Evolutionary conservation across 2,797 vertebrate species (phyloP).

Genomic region (Spatula clypeata): DNA sequence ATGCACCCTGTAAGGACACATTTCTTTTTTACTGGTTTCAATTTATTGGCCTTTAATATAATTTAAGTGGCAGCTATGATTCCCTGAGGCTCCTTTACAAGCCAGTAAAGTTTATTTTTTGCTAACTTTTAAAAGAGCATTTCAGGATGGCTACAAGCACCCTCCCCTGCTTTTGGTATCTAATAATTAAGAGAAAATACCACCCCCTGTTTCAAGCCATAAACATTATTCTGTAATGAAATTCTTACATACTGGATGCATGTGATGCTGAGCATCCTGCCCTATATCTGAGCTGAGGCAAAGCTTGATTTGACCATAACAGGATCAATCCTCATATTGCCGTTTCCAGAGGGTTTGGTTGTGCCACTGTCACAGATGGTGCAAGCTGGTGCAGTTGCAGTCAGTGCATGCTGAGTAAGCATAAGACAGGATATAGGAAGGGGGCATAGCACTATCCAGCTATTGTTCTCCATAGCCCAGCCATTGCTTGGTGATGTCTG

Average conservation of each 20-base stretch:
- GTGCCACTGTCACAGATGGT: background rate
- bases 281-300: background rate
- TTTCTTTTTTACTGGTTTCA: slow-evolving; percentile 74
- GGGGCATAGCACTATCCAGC: rapidly evolving
- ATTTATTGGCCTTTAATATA: slow-evolving; percentile 73
- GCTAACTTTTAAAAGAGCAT: slow-evolving; percentile 17
- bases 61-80: slow-evolving; percentile 70
- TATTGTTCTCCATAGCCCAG: background rate
- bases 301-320: background rate
- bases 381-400: background rate
- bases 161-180: background rate
- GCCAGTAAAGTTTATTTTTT: slow-evolving; percentile 56
- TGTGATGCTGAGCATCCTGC: background rate
- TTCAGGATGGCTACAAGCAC: background rate
- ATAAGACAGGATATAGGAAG: rapidly evolving
- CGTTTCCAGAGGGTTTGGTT: background rate
- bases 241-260: background rate
- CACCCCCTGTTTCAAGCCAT: background rate
- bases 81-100: slow-evolving; percentile 55
- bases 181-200: background rate
- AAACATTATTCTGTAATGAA: background rate
- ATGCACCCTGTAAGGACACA: slow-evolving; percentile 68
- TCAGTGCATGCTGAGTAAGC: rapidly evolving
- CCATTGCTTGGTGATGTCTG: rapidly evolving
- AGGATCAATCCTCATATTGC: rapidly evolving